phyloP scores from a whole-genome alignment of 2,113 vertebrate species.

The Megalops atlanticus region DNA sequence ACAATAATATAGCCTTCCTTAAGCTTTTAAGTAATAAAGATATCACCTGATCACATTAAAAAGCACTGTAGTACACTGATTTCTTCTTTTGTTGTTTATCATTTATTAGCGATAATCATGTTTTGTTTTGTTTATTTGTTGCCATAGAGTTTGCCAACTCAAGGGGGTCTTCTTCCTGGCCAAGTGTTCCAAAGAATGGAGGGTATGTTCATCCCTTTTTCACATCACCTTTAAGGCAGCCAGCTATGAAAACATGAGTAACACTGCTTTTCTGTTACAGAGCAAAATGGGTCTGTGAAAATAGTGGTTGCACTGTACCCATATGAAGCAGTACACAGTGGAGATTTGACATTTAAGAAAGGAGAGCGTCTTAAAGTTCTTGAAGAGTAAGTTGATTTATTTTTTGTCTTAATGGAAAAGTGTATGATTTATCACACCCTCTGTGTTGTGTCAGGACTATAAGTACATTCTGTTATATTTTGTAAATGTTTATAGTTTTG shows the following conservation, averaged over 20 bases:
- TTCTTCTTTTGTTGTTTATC: no score
- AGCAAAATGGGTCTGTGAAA: constrained; percentile 69
- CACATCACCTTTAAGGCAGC: background rate
- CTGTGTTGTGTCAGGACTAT: no score
- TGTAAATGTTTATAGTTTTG: background rate
- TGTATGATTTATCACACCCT: no score
- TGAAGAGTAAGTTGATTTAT: constrained; percentile 84
- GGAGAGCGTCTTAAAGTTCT: constrained; percentile 88
- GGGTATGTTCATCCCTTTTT: constrained; percentile 67
- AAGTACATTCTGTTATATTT: background rate
- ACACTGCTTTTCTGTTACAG: constrained; percentile 51
- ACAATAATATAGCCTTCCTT: background rate
- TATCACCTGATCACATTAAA: no score
- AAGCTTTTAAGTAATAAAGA: background rate
- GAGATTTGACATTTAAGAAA: constrained; percentile 93
- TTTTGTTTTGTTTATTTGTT: background rate
- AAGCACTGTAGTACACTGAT: background rate
- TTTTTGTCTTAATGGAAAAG: no score
- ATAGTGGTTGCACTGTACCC: constrained; percentile 84
- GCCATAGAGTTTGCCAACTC: constrained; percentile 46
- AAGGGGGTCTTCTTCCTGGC: constrained; percentile 82
- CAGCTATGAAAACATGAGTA: background rate
- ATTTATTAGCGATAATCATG: background rate
- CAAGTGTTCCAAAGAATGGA: constrained; percentile 79
- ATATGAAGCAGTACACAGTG: constrained; percentile 81